Evolutionary conservation across 1,140 invertebrate species (phyloP).

Genomic region (Homarus americanus): DNA sequence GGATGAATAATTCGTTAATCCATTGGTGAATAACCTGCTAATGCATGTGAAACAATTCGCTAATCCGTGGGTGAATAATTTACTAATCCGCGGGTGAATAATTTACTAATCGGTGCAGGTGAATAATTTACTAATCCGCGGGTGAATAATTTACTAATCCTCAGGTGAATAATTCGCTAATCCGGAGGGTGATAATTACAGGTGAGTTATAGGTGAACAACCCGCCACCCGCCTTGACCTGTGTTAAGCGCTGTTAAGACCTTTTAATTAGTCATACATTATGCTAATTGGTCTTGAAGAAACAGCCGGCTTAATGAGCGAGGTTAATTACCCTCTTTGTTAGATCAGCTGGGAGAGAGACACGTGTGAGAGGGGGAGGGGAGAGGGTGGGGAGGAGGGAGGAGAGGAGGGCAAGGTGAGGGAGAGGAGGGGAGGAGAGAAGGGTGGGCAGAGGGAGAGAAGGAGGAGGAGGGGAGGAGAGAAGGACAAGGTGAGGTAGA

Average conservation of each 20-base stretch:
- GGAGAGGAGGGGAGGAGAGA: neutral
- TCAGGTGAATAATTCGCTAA: too few species aligned
- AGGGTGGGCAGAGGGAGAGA: neutral
- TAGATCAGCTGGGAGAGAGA: slow-evolving; percentile 34
- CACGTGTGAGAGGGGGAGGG: slow-evolving; percentile 18
- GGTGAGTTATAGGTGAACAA: neutral
- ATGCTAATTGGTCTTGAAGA: slow-evolving; percentile 72
- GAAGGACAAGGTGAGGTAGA: neutral
- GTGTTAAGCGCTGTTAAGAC: slow-evolving; percentile 62
- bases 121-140: too few species aligned
- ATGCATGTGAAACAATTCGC: too few species aligned
- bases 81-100: too few species aligned
- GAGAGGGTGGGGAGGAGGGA: neutral
- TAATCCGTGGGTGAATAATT: too few species aligned
- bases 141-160: too few species aligned
- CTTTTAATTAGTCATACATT: slow-evolving; percentile 73
- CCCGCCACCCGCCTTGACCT: neutral
- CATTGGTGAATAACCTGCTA: too few species aligned
- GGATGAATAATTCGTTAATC: too few species aligned
- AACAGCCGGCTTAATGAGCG: slow-evolving; percentile 62
- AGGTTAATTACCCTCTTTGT: slow-evolving; percentile 57
- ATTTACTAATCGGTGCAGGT: too few species aligned
- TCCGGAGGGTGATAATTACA: neutral
- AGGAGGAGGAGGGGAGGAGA: neutral
- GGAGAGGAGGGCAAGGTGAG: neutral